Conservation (phyloP, 2,888 invertebrate species). For the Sminthurinus aureus region DNA sequence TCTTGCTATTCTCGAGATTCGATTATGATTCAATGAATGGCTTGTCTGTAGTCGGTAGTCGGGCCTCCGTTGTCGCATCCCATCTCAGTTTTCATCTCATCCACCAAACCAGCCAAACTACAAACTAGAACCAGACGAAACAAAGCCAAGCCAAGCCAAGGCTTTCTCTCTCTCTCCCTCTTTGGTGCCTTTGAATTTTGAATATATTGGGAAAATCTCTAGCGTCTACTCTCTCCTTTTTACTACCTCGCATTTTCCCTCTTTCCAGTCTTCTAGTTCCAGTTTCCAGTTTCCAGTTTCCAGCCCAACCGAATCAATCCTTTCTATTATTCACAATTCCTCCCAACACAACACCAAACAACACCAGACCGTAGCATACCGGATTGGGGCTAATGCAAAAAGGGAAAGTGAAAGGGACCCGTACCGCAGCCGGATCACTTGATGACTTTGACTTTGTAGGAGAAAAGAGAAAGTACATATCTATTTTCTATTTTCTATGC, state of each 20-base stretch:
- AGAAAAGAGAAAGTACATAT: background rate
- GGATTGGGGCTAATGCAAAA: too few species aligned
- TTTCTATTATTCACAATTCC: background rate
- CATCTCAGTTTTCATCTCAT: background rate
- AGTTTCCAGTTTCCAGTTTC: background rate
- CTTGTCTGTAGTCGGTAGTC: background rate
- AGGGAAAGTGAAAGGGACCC: background rate
- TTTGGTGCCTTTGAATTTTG: background rate
- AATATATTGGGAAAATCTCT: background rate
- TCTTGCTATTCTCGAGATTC: background rate
- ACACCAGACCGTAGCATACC: too few species aligned
- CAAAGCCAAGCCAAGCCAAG: background rate
- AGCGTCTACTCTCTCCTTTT: background rate
- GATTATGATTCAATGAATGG: constrained; percentile 16
- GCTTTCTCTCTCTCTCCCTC: background rate
- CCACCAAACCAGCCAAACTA: background rate
- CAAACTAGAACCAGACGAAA: too few species aligned
- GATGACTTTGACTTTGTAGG: background rate
- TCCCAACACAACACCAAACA: background rate
- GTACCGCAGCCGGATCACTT: background rate
- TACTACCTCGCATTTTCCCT: background rate
- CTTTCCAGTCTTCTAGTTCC: background rate
- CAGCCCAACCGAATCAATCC: background rate
- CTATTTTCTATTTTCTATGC: too few species aligned
- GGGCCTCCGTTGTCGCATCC: background rate